Evolutionary conservation across 2,888 invertebrate species (phyloP).

Genomic region (Pristionchus maxplancki): DNA sequence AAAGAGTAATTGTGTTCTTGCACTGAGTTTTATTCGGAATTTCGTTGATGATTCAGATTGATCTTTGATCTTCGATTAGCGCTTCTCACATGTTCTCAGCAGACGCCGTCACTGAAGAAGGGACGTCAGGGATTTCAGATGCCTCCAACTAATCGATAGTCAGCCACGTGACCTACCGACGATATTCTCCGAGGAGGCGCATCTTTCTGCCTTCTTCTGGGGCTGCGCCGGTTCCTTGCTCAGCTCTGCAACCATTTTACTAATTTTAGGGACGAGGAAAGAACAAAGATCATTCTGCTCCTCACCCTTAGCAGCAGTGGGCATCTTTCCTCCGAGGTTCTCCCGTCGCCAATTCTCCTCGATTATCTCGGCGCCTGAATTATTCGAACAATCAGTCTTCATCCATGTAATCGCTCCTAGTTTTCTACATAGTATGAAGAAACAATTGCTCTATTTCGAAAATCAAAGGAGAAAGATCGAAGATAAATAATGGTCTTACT

Average conservation of each 20-base stretch:
- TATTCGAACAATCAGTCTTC: no score
- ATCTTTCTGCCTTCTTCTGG: neutral
- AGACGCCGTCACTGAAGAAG: neutral
- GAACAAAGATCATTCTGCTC: neutral
- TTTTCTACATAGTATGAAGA: no score
- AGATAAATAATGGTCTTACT: no score
- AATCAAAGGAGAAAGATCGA: no score
- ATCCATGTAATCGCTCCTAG: no score
- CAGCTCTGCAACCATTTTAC: neutral
- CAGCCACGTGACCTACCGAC: neutral
- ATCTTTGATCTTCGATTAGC: neutral
- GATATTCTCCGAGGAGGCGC: conserved; percentile 27
- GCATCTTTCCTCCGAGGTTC: neutral
- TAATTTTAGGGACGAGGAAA: neutral
- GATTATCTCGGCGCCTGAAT: conserved; percentile 8
- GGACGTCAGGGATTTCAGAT: neutral
- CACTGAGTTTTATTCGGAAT: neutral
- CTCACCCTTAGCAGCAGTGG: neutral
- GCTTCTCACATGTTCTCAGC: conserved; percentile 7
- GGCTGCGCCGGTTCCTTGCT: neutral
- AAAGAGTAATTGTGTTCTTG: no score
- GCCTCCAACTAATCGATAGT: neutral
- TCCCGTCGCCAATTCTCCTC: conserved; percentile 12
- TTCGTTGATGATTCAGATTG: neutral
- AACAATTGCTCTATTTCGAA: no score